These are phyloP conservation scores for Plagodis pulveraria DNA, from an alignment of 2,888 invertebrate species.

Conservation along the genomic window DNA sequence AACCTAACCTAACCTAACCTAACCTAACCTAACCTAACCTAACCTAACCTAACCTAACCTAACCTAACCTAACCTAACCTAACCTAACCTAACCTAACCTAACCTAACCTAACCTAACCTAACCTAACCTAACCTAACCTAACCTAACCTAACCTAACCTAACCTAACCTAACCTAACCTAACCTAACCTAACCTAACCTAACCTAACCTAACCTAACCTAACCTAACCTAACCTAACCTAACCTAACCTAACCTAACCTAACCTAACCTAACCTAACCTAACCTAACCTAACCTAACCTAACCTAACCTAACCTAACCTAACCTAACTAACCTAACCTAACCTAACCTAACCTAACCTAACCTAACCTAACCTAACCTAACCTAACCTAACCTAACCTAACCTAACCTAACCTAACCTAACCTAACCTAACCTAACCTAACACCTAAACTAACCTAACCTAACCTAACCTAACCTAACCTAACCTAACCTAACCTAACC, in stretches of 20 bases:
- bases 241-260: conserved; percentile 36
- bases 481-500: conserved; percentile 34
- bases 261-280: conserved; percentile 32
- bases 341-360: conserved; percentile 37
- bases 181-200: conserved; percentile 34
- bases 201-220: conserved; percentile 33
- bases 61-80: conserved; percentile 38
- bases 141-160: conserved; percentile 28
- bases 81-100: conserved; percentile 31
- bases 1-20: conserved; percentile 35
- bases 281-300: conserved; percentile 32
- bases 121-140: conserved; percentile 27
- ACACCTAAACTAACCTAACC: conserved; percentile 14
- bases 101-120: conserved; percentile 33
- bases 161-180: conserved; percentile 35
- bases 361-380: conserved; percentile 32
- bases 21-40: conserved; percentile 31
- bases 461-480: conserved; percentile 35
- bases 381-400: conserved; percentile 33
- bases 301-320: conserved; percentile 37
- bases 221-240: conserved; percentile 33
- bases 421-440: conserved; percentile 26
- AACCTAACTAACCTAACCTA: conserved; percentile 36
- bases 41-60: conserved; percentile 38
- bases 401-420: conserved; percentile 33